Percentiles rank a stretch among this genome's conserved stretches.
phyloP scores from a whole-genome alignment of 2,113 vertebrate species.

The Hypanus sabinus region DNA sequence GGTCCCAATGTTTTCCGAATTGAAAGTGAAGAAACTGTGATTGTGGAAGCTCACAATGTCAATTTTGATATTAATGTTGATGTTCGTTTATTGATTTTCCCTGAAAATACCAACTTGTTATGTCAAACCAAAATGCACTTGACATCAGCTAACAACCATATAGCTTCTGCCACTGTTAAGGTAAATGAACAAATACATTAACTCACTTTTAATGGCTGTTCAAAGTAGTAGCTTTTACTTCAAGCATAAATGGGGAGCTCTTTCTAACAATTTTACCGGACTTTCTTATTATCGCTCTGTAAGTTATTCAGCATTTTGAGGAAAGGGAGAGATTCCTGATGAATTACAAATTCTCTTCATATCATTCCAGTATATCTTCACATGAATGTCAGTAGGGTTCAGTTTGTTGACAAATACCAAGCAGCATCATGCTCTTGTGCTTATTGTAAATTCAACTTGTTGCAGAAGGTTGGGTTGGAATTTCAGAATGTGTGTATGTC shows the following conservation, averaged over 20 bases:
- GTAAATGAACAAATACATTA: conserved; percentile 39
- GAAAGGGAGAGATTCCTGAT: neutral
- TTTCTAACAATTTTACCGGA: neutral
- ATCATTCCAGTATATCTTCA: neutral
- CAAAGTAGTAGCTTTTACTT: neutral
- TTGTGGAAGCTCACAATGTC: conserved; percentile 47
- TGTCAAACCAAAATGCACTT: neutral
- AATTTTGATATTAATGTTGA: rapidly evolving
- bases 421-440: no score
- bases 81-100: conserved; percentile 48
- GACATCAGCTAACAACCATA: neutral
- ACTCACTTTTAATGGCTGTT: neutral
- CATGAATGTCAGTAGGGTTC: no score
- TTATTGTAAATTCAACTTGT: no score
- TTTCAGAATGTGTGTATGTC: no score
- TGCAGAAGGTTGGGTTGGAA: no score
- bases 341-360: neutral
- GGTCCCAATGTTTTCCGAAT: conserved; percentile 50
- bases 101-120: conserved; percentile 43
- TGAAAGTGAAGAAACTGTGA: conserved; percentile 47
- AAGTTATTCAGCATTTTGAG: neutral
- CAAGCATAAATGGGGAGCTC: neutral
- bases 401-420: no score
- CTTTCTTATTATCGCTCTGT: neutral
- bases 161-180: conserved; percentile 43